These are phyloP conservation scores for Cabera pusaria DNA, from an alignment of 2,888 invertebrate genomes.

Conservation along the genomic window DNA sequence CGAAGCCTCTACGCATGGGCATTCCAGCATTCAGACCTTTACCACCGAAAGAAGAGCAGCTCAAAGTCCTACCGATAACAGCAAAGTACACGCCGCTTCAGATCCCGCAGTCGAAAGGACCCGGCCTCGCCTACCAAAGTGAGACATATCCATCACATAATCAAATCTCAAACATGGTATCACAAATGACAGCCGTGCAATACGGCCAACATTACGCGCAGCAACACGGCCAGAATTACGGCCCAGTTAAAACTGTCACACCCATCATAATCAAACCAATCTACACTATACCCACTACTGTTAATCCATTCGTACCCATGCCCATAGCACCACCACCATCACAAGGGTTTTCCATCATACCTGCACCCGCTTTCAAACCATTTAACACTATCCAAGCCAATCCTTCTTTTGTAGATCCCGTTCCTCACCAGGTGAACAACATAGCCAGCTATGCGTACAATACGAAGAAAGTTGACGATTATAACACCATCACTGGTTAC, in stretches of 20 bases:
- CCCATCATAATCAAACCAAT: slow-evolving; percentile 59
- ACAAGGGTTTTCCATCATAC: slow-evolving; percentile 63
- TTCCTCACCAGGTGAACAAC: slow-evolving; percentile 72
- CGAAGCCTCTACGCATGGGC: slow-evolving; percentile 81
- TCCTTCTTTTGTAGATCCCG: slow-evolving; percentile 80
- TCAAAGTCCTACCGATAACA: slow-evolving; percentile 76
- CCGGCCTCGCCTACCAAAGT: slow-evolving; percentile 69
- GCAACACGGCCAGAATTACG: slow-evolving; percentile 44
- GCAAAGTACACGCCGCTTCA: slow-evolving; percentile 62
- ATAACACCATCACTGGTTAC: slow-evolving; percentile 73
- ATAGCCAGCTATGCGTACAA: slow-evolving; percentile 66
- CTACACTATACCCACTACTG: slow-evolving; percentile 81
- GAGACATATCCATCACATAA: slow-evolving; percentile 71
- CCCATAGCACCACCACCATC: slow-evolving; percentile 49
- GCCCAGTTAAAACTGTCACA: slow-evolving; percentile 59
- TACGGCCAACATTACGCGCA: slow-evolving; percentile 39
- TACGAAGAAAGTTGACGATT: slow-evolving; percentile 76
- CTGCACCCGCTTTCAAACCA: slow-evolving; percentile 64
- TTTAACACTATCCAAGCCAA: slow-evolving; percentile 53
- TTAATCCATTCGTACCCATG: slow-evolving; percentile 80
- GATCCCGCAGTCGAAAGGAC: slow-evolving; percentile 64
- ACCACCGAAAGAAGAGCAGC: slow-evolving; percentile 85
- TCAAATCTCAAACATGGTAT: slow-evolving; percentile 72
- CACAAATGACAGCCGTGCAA: slow-evolving; percentile 73
- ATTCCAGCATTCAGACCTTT: slow-evolving; percentile 92